These are phyloP conservation scores for Rhadina sibilatrix DNA, from an alignment of 2,113 vertebrate genomes.

Conservation along the genomic window DNA sequence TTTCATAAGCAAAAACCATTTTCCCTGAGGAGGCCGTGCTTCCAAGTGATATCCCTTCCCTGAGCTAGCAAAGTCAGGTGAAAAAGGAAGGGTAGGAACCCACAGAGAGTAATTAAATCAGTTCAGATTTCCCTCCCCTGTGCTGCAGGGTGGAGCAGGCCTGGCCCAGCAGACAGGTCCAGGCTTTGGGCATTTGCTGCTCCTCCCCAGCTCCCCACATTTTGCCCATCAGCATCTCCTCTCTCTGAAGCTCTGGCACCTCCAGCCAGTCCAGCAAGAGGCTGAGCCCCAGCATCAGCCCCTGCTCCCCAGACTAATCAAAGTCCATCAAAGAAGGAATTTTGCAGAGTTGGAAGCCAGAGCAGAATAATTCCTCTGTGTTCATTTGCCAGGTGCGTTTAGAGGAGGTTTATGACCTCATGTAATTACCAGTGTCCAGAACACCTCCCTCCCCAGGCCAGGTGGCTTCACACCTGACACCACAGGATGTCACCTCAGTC, in stretches of 20 bases:
- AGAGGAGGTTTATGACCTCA: not conserved
- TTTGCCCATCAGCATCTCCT: not conserved
- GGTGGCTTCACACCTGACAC: not conserved
- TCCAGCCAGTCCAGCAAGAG: not conserved
- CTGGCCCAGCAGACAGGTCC: not conserved
- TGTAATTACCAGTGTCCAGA: not conserved
- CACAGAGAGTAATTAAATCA: not conserved
- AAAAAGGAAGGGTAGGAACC: not conserved
- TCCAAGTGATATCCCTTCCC: not conserved
- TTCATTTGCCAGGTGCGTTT: not conserved
- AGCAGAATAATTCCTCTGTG: not conserved
- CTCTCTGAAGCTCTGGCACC: rapidly evolving
- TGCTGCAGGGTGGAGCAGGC: not conserved
- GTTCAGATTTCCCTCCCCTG: not conserved
- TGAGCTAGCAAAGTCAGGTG: not conserved
- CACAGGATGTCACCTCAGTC: not conserved
- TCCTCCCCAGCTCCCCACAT: not conserved
- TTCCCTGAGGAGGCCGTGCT: not conserved
- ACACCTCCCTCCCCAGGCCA: not conserved
- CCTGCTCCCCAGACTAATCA: not conserved
- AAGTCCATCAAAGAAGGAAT: not conserved
- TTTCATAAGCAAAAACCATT: not conserved
- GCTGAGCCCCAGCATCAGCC: not conserved
- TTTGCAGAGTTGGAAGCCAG: not conserved
- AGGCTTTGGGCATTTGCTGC: not conserved